These are phyloP conservation scores for Cirrhinus molitorella DNA, from an alignment of 2,797 vertebrate species.

Conservation along the genomic window DNA sequence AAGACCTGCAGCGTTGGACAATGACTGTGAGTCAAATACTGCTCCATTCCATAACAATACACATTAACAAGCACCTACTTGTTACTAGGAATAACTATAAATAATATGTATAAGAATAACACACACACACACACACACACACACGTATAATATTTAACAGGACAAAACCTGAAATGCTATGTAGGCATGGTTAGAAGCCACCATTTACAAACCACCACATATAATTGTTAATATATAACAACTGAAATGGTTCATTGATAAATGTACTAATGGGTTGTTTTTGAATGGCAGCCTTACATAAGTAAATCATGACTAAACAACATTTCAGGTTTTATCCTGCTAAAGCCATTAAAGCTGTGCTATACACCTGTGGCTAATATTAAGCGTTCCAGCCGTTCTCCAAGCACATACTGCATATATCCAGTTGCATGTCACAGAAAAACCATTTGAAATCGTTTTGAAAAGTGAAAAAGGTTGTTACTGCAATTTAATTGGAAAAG, in stretches of 20 bases:
- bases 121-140: background rate
- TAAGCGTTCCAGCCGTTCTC: background rate
- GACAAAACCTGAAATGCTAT: background rate
- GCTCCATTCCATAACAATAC: background rate
- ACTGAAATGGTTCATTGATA: background rate
- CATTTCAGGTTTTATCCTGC: background rate
- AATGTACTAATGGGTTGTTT: background rate
- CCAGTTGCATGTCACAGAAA: background rate
- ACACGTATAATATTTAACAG: background rate
- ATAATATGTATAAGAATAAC: background rate
- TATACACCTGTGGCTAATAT: constrained; percentile 11
- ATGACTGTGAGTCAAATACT: constrained; percentile 78
- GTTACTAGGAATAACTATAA: background rate
- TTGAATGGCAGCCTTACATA: background rate
- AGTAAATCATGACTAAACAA: background rate
- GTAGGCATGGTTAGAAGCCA: background rate
- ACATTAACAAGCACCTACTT: background rate
- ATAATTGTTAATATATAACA: background rate
- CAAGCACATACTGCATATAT: background rate
- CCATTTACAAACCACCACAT: background rate
- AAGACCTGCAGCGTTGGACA: constrained; percentile 54
- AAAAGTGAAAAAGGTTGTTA: background rate
- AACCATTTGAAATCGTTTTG: background rate
- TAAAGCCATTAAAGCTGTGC: background rate
- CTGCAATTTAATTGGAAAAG: background rate